Percentiles rank a stretch among this genome's conserved stretches.
Conservation (phyloP, 2,113 vertebrate species). For the Centrocercus urophasianus region DNA sequence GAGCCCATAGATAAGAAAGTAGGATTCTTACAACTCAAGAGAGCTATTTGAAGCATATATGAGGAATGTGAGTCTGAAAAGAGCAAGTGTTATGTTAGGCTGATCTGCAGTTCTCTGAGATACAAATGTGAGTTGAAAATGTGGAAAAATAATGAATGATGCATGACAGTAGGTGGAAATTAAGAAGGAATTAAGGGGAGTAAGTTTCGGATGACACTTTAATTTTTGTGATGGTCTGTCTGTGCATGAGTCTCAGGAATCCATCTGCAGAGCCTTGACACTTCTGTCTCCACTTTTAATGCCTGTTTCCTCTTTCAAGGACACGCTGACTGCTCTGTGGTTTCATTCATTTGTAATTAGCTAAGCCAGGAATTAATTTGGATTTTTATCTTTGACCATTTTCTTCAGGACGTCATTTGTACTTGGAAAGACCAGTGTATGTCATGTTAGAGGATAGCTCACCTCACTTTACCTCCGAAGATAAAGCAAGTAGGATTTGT, state of each 20-base stretch:
- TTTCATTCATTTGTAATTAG: conserved; percentile 11
- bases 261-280: not conserved
- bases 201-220: not conserved
- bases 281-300: not conserved
- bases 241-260: not conserved
- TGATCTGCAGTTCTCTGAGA: not conserved
- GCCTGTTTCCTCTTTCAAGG: not conserved
- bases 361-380: not conserved
- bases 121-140: not conserved
- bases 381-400: not conserved
- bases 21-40: not conserved
- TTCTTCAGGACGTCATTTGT: conserved; percentile 3
- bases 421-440: not conserved
- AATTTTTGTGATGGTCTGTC: not conserved
- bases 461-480: not conserved
- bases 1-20: not conserved
- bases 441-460: not conserved
- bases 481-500: not conserved
- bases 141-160: not conserved
- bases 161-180: not conserved
- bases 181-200: not conserved
- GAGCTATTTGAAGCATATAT: not conserved
- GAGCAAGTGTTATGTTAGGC: fast-evolving
- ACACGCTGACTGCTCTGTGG: not conserved
- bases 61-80: not conserved